Evolutionary conservation across 2,888 invertebrate genomes (phyloP).

Genomic region (Dendrolimus pini): DNA sequence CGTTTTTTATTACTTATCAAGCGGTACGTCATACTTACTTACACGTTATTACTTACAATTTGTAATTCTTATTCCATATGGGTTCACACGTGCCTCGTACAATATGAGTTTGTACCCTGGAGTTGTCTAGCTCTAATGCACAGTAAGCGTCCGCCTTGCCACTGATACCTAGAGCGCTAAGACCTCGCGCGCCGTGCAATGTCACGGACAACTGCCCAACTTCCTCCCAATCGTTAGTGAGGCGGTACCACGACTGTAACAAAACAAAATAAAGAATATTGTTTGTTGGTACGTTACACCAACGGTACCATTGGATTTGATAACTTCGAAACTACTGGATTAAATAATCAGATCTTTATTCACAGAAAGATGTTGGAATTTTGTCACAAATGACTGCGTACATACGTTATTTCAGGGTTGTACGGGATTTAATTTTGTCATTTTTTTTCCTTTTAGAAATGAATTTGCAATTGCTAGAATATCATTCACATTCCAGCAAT

Average conservation of each 20-base stretch:
- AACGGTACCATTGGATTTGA: background rate
- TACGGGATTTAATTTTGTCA: too few relatives aligned
- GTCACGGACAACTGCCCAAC: conserved; percentile 62
- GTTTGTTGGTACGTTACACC: too few relatives aligned
- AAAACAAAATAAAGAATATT: background rate
- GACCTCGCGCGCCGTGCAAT: conserved; percentile 51
- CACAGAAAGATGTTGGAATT: too few relatives aligned
- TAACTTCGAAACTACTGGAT: too few relatives aligned
- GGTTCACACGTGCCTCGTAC: conserved; percentile 51
- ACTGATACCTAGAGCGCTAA: conserved; percentile 45
- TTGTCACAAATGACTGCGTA: too few relatives aligned
- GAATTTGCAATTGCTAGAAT: too few relatives aligned
- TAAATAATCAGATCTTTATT: too few relatives aligned
- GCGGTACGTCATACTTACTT: too few relatives aligned
- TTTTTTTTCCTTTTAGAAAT: too few relatives aligned
- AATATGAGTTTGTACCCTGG: conserved; percentile 60
- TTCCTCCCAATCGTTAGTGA: conserved; percentile 47
- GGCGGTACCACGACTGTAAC: conserved; percentile 54
- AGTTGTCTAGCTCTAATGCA: conserved; percentile 60
- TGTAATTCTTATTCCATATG: conserved; percentile 57
- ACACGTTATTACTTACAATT: conserved; percentile 47
- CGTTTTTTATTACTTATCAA: too few relatives aligned
- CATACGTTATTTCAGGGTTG: too few relatives aligned
- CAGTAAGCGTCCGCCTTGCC: conserved; percentile 60
- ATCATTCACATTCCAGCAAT: too few relatives aligned